Conservation (phyloP, 2,797 vertebrate genomes). For the Acipenser transmontanus region DNA sequence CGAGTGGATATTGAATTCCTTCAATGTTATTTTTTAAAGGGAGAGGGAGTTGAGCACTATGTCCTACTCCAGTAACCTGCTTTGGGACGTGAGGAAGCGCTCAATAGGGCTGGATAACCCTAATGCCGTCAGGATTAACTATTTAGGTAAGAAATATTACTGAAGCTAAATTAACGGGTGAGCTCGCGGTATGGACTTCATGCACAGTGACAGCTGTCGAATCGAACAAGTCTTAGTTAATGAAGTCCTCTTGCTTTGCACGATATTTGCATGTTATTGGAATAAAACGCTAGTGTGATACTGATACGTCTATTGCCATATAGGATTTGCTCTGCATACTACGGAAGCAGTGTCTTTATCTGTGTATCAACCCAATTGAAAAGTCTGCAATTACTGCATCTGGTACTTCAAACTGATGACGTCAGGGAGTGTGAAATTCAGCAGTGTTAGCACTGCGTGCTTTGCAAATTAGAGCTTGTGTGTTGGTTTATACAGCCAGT, state of each 20-base stretch:
- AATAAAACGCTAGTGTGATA: too few relatives aligned
- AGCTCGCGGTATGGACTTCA: slow-evolving; percentile 1
- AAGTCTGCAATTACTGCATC: too few relatives aligned
- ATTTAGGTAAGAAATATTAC: slow-evolving; percentile 74
- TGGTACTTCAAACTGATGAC: too few relatives aligned
- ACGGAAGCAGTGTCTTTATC: too few relatives aligned
- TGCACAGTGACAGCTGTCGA: slow-evolving; percentile 1
- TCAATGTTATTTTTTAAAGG: slow-evolving; percentile 61
- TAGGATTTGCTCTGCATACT: too few relatives aligned
- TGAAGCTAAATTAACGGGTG: slow-evolving; percentile 8
- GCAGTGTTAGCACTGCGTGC: too few relatives aligned
- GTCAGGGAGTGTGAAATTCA: too few relatives aligned
- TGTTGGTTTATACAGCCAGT: too few relatives aligned
- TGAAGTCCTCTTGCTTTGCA: not conserved
- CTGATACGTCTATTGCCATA: too few relatives aligned
- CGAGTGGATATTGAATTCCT: slow-evolving; percentile 31
- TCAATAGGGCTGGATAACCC: slow-evolving; percentile 84
- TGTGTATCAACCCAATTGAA: too few relatives aligned
- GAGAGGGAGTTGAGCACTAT: slow-evolving; percentile 59
- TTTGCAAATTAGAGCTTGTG: too few relatives aligned
- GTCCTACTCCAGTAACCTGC: slow-evolving; percentile 84
- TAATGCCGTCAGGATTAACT: slow-evolving; percentile 81
- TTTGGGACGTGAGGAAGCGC: slow-evolving; percentile 94
- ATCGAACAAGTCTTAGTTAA: not conserved
- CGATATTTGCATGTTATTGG: too few relatives aligned